Evolutionary conservation across 2,797 vertebrate species (phyloP), one percentile per base, ranked within the genome.

Genomic region (Psittacula derbiana): DNA sequence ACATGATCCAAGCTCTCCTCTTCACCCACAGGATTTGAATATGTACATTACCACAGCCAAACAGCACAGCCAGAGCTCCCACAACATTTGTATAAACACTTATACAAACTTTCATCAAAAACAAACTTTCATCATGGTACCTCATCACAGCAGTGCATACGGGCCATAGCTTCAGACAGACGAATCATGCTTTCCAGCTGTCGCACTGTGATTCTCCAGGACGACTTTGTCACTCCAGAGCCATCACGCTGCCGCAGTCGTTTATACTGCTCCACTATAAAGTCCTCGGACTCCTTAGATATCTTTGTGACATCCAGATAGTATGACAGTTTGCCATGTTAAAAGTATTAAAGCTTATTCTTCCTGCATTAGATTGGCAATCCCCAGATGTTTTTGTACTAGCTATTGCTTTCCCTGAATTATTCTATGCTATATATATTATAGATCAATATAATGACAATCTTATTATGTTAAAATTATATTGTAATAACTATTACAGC

Each of bases 101-200:
- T 16, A 4, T 7, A 33, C 8, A 9, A 27, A 9, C 16, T 4
- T 25, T 11, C 60, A 19, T 3, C 8, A 46, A 2, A 13, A 8
- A 5, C 9, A 46, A 46, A 46, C 44, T 46, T 46, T 46, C 44
- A 46, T 46, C 20, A 61, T 17, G 81, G 19, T 94, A 97, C 99
- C 99, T 99, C 99, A n/a, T 99, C 99, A 55, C 99, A 99, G 98
- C 99, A 99, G 98, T 99, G 99, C 99, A 99, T 99, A 21, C 99
- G 98, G 16, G 99, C 99, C 99, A 99, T 99, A 61, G 97, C 98
- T 98, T 99, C 99, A 0, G 99, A 99, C 4, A 99, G 98, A 24
- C 99, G 99, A 95, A 99, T 99, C 99, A 99, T 99, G 97, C 99
- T 99, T 96, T 99, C 99, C 90, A 99, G 95, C 97, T 99, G 99